Conservation (phyloP, 2,113 vertebrate genomes). For the Laterallus jamaicensis region DNA sequence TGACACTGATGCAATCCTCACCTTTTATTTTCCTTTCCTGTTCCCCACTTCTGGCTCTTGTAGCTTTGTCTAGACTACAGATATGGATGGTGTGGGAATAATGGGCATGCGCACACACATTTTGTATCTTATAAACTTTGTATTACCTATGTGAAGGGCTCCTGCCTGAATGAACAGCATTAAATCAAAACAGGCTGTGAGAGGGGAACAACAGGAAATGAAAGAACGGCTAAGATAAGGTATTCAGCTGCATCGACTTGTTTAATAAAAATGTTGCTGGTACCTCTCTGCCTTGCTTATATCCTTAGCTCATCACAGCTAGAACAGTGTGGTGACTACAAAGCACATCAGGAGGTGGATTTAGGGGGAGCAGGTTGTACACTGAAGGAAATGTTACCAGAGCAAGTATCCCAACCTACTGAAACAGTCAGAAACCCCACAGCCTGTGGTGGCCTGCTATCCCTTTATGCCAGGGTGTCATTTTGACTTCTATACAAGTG, state of each 20-base stretch:
- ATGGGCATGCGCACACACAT: background rate
- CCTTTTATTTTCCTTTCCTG: constrained; percentile 46
- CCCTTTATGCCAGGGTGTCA: background rate
- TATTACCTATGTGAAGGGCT: constrained; percentile 7
- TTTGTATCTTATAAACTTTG: background rate
- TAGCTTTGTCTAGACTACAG: constrained; percentile 12
- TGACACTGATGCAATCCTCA: constrained; percentile 52
- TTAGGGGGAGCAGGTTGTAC: background rate
- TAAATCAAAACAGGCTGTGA: constrained; percentile 64
- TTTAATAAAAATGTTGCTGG: constrained; percentile 4
- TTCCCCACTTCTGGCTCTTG: constrained; percentile 8
- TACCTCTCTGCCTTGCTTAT: background rate
- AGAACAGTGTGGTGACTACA: background rate
- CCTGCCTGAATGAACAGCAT: background rate
- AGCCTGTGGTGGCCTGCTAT: rapidly evolving
- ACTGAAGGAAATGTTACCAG: background rate
- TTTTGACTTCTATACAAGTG: background rate
- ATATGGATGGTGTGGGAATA: constrained; percentile 35
- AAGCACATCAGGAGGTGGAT: background rate
- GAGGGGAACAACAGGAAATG: constrained; percentile 60
- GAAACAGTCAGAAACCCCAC: background rate
- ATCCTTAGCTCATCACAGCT: background rate
- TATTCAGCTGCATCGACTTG: background rate
- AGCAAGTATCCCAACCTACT: background rate
- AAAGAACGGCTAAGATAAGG: constrained; percentile 34